phyloP scores from a whole-genome alignment of 2,113 vertebrate genomes.

The Sapajus apella region DNA sequence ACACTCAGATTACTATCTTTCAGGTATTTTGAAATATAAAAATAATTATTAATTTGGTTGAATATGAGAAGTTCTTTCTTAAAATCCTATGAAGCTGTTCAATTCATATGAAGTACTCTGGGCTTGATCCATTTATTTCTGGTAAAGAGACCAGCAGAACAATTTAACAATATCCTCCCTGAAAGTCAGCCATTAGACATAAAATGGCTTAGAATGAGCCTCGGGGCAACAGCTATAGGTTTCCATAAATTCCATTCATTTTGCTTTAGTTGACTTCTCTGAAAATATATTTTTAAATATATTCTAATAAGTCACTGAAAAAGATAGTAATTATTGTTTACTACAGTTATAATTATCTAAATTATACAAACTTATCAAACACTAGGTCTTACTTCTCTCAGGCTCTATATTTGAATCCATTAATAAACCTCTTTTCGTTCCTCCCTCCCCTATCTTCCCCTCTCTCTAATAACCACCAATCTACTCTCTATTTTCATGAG shows the following conservation, averaged over 20 bases:
- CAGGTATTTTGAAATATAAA: background rate
- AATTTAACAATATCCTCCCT: background rate
- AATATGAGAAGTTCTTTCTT: background rate
- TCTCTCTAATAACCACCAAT: background rate
- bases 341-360: background rate
- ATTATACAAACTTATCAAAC: background rate
- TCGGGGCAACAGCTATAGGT: rapidly evolving
- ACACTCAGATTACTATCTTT: background rate
- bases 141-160: background rate
- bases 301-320: background rate
- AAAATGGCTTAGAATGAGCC: background rate
- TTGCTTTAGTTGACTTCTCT: background rate
- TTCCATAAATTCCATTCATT: background rate
- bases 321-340: background rate
- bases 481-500: background rate
- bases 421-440: background rate
- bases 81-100: background rate
- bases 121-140: background rate
- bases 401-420: background rate
- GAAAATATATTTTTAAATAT: background rate
- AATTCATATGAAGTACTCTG: background rate
- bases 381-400: background rate
- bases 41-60: background rate
- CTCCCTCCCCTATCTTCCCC: background rate
- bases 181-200: background rate